Evolutionary conservation across 2,888 invertebrate species (phyloP).

Genomic region (Leptinotarsa tumamoca): DNA sequence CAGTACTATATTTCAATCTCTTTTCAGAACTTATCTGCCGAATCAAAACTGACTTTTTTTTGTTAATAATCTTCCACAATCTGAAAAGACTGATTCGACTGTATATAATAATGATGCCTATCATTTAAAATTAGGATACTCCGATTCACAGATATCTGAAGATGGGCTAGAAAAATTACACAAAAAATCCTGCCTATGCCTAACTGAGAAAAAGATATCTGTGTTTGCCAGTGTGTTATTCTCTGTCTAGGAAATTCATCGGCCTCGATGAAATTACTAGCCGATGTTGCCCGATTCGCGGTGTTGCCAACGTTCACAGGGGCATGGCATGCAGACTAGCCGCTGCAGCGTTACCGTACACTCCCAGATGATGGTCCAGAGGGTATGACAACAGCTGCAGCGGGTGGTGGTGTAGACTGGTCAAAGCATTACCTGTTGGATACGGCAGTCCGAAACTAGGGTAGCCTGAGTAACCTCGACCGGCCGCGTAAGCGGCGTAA

Average conservation of each 20-base stretch:
- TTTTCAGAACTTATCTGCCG: no score
- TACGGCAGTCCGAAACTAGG: constrained; percentile 98
- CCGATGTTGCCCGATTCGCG: constrained; percentile 6
- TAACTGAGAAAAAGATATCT: constrained; percentile 31
- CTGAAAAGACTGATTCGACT: no score
- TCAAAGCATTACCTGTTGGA: constrained; percentile 95
- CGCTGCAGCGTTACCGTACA: constrained; percentile 67
- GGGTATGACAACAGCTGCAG: constrained; percentile 75
- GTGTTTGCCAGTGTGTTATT: constrained; percentile 33
- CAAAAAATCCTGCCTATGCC: constrained; percentile 26
- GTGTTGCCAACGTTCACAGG: constrained; percentile 74
- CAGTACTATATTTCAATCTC: no score
- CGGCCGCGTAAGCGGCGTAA: constrained; percentile 96
- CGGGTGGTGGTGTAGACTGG: constrained; percentile 75
- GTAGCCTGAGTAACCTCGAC: constrained; percentile 96
- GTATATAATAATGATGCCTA: no score
- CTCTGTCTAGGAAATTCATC: constrained; percentile 20
- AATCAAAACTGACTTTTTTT: no score
- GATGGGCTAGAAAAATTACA: constrained; percentile 36
- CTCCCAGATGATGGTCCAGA: constrained; percentile 72
- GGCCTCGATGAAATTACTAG: neutral
- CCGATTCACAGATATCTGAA: neutral
- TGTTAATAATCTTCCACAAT: no score
- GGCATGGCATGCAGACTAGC: constrained; percentile 81
- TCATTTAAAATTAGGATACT: no score